phyloP scores from a whole-genome alignment of 1,140 invertebrate species.

The Scaptodrosophila lebanonensis region DNA sequence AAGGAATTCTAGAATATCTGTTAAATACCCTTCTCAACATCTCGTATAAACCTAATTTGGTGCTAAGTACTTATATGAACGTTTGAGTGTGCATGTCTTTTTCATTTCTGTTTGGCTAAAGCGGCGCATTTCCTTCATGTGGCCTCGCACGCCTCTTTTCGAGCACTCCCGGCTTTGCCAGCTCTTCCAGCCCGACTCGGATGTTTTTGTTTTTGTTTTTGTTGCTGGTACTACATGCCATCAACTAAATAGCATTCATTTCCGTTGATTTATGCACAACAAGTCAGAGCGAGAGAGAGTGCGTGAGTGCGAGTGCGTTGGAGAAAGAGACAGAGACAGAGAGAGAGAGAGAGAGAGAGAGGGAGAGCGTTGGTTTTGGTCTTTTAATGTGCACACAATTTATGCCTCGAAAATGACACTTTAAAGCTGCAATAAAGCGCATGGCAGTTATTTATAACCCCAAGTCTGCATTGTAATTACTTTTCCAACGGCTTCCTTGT shows the following conservation, averaged over 20 bases:
- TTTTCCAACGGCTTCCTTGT: constrained; percentile 70
- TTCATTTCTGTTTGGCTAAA: constrained; percentile 47
- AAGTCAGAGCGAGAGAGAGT: constrained; percentile 32
- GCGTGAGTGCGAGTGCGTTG: neutral
- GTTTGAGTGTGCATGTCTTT: constrained; percentile 21
- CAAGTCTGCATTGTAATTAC: constrained; percentile 67
- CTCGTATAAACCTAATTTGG: too few relatives aligned
- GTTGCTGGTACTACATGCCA: constrained; percentile 38
- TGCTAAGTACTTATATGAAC: constrained; percentile 7
- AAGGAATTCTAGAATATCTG: too few relatives aligned
- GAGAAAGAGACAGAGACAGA: constrained; percentile 40
- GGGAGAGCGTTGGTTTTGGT: neutral
- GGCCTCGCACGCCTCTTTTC: too few relatives aligned
- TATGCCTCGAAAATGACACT: constrained; percentile 62
- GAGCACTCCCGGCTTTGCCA: too few relatives aligned
- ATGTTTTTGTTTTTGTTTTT: neutral
- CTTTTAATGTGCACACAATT: constrained; percentile 27
- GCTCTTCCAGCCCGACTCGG: too few relatives aligned
- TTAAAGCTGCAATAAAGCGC: constrained; percentile 69
- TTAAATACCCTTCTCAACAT: too few relatives aligned
- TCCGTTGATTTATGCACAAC: constrained; percentile 70
- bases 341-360: constrained; percentile 12
- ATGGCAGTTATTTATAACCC: constrained; percentile 57
- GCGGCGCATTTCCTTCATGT: constrained; percentile 60
- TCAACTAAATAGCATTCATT: constrained; percentile 76